Percentiles rank a stretch among this genome's conserved stretches.
These are phyloP conservation scores for Chiloscyllium punctatum DNA, from an alignment of 2,797 vertebrate genomes.

Conservation along the genomic window DNA sequence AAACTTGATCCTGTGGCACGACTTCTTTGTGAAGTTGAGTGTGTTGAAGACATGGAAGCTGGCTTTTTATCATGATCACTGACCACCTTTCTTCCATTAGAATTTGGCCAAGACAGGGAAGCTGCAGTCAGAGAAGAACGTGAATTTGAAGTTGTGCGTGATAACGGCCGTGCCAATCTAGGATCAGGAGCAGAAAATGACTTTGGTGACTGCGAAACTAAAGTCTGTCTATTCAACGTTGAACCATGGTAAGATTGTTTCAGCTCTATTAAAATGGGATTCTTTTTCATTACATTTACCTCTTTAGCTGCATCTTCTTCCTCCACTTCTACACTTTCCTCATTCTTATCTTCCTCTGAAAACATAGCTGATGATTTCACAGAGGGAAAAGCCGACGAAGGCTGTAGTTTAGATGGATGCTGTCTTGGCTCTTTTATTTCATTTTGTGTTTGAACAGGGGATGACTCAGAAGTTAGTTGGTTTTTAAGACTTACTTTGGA, in stretches of 20 bases:
- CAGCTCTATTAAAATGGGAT: not conserved
- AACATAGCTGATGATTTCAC: slow-evolving; percentile 38
- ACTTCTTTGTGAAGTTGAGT: slow-evolving; percentile 25
- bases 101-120: not conserved
- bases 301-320: slow-evolving; percentile 43
- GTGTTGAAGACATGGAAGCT: slow-evolving; percentile 26
- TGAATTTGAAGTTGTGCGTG: slow-evolving; percentile 18
- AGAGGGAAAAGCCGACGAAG: not conserved
- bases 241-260: not conserved
- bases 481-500: not conserved
- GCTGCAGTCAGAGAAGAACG: not conserved
- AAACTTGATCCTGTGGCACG: slow-evolving; percentile 39
- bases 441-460: not conserved
- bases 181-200: not conserved
- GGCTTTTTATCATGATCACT: not conserved
- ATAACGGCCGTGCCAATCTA: not conserved
- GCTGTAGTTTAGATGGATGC: not conserved
- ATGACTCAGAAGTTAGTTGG: not conserved
- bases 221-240: not conserved
- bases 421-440: slow-evolving; percentile 22
- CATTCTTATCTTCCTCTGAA: slow-evolving; percentile 49
- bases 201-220: slow-evolving; percentile 4
- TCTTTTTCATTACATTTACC: slow-evolving; percentile 21
- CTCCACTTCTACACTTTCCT: slow-evolving; percentile 47
- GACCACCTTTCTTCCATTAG: not conserved